Conservation (phyloP, 2,113 vertebrate species). For the Forbesichthys papilliferus region DNA sequence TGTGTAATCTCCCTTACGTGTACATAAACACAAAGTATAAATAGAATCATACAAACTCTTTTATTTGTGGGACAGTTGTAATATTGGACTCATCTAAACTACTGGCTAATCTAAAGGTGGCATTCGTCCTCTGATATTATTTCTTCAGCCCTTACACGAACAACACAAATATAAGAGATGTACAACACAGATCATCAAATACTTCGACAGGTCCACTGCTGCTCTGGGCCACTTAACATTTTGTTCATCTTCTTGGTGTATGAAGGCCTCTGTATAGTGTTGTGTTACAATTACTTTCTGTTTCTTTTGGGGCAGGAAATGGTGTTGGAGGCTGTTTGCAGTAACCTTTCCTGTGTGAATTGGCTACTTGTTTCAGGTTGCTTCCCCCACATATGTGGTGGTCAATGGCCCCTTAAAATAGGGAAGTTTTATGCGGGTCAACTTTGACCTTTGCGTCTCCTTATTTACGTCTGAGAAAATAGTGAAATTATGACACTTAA, state of each 20-base stretch:
- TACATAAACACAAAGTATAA: too few relatives aligned
- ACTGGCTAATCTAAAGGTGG: too few relatives aligned
- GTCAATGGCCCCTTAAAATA: slow-evolving; percentile 56
- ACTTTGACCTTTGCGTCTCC: slow-evolving; percentile 68
- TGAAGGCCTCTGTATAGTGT: slow-evolving; percentile 40
- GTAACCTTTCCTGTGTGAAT: slow-evolving; percentile 69
- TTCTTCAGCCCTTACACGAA: background rate
- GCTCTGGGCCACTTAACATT: slow-evolving; percentile 25
- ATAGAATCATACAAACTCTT: too few relatives aligned
- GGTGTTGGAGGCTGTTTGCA: slow-evolving; percentile 41
- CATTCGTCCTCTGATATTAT: background rate
- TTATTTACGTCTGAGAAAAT: slow-evolving; percentile 71
- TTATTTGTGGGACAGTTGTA: too few relatives aligned
- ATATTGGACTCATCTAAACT: too few relatives aligned
- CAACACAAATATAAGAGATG: background rate
- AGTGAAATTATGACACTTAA: slow-evolving; percentile 72
- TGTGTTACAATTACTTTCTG: slow-evolving; percentile 62
- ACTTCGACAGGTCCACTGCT: slow-evolving; percentile 1
- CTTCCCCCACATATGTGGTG: slow-evolving; percentile 15
- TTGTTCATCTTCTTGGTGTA: slow-evolving; percentile 46
- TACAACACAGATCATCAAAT: slow-evolving; percentile 17
- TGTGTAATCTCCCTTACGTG: too few relatives aligned
- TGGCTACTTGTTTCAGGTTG: slow-evolving; percentile 64
- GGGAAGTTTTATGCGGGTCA: slow-evolving; percentile 74
- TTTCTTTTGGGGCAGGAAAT: slow-evolving; percentile 60